Evolutionary conservation across 2,113 vertebrate species (phyloP), one percentile per base, ranked within the genome.

Genomic region (Tamias sibiricus): DNA sequence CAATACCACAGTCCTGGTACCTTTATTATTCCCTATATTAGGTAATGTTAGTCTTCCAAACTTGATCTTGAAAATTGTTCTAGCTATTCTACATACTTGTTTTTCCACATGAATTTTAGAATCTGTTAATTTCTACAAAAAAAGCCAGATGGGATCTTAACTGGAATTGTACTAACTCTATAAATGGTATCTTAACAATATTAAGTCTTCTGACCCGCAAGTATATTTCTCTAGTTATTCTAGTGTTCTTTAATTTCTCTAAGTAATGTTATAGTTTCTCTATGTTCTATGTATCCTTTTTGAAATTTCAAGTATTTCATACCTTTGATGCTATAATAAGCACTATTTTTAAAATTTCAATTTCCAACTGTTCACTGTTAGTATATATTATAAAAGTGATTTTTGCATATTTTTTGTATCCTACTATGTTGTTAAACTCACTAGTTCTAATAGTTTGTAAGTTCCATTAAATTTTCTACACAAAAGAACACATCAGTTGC

Each of bases 391-490:
- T 24, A 82, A 82, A 26, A 87, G 35, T 72, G 30, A 19, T 87
- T 66, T 87, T 69, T 64, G 19, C 64, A 14, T 54, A 71, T 87
- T 52, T 68, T 72, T 80, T 95, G 30, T 57, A 92, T 69, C 77
- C 37, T 76, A 64, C 14, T 69, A 59, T 28, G 35, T 88, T 95
- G 40, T 19, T 88, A 74, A 75, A 89, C 32, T 88, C 32, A 82
- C 20, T 74, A 87, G 37, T 66, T 49, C 47, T 88, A 75, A 75
- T 13, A 54, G 47, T 88, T 72, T 62, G n/a, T 35, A 87, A 62
- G 92, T 76, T 69, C 32, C 37, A 82, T 32, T 59, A 87, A 32
- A 37, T 92, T 95, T 68, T 82, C 49, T 62, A 95, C 6, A 83
- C 66, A 92, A 54, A 95, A 81, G 83, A 57, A 57, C 54, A 24